phyloP scores from a whole-genome alignment of 2,888 invertebrate species.

The Nomada ferruginata region DNA sequence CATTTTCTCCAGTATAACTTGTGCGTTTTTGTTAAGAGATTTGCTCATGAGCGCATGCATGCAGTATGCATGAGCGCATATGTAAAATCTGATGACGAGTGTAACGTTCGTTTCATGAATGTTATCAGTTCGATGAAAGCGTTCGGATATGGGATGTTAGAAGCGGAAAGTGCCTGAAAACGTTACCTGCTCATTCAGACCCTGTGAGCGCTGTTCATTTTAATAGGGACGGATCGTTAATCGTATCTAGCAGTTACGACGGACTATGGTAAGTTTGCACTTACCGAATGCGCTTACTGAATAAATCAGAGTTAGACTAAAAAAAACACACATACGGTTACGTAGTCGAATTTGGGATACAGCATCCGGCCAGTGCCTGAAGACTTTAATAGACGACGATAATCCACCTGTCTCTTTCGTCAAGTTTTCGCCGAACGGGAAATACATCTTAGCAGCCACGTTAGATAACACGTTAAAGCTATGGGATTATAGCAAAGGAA shows the following conservation, averaged over 20 bases:
- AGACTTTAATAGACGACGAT: slow-evolving; percentile 99
- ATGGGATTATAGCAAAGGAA: slow-evolving; percentile 99
- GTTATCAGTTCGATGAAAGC: slow-evolving; percentile 95
- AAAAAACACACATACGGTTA: slow-evolving; percentile 56
- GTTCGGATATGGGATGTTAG: slow-evolving; percentile 99
- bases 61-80: too few species aligned
- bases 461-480: slow-evolving; percentile 98
- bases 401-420: slow-evolving; percentile 99
- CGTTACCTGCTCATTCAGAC: slow-evolving; percentile 99
- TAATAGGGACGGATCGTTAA: slow-evolving; percentile 98
- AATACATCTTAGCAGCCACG: slow-evolving; percentile 99
- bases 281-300: too few species aligned
- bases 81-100: neutral
- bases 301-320: neutral
- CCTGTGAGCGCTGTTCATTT: slow-evolving; percentile 99
- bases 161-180: slow-evolving; percentile 99
- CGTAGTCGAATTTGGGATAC: slow-evolving; percentile 99
- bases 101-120: slow-evolving; percentile 1
- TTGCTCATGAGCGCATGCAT: neutral
- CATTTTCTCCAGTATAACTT: neutral
- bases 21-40: neutral
- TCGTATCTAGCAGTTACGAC: slow-evolving; percentile 99
- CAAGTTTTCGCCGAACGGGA: slow-evolving; percentile 99
- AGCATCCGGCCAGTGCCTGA: slow-evolving; percentile 99
- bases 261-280: slow-evolving; percentile 92